Evolutionary conservation across 2,797 vertebrate species (phyloP).

Genomic region (Cephalopachus bancanus): DNA sequence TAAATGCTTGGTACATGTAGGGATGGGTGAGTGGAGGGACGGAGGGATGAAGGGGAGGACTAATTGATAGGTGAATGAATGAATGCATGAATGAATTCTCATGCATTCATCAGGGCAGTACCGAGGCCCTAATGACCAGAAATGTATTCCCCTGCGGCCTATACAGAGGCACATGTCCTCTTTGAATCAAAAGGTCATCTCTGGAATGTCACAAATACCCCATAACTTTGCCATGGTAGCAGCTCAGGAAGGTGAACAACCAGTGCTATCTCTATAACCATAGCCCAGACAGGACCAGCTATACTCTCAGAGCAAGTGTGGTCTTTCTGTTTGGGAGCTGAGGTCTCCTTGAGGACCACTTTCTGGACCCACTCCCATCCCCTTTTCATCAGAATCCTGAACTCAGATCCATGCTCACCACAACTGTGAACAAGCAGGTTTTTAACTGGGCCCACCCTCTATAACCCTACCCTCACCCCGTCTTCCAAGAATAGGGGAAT

Average conservation of each 20-base stretch:
- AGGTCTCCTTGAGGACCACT: neutral
- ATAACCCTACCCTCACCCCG: too few relatives aligned
- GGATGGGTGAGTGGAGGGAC: too few relatives aligned
- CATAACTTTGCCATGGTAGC: neutral
- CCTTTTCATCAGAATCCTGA: neutral
- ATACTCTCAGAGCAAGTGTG: neutral
- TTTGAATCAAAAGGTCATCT: neutral
- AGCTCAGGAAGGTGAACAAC: neutral
- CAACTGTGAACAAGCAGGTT: neutral
- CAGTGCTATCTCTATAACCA: neutral
- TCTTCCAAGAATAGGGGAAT: slow-evolving; percentile 37
- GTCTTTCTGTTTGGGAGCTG: neutral
- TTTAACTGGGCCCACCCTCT: neutral
- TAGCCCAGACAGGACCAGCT: neutral
- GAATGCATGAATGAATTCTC: neutral
- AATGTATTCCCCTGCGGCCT: neutral
- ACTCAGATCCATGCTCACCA: neutral
- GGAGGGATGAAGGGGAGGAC: neutral
- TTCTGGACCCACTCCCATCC: neutral
- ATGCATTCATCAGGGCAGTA: neutral
- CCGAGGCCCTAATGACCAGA: neutral
- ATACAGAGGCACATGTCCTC: neutral
- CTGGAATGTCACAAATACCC: neutral
- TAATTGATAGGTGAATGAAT: neutral
- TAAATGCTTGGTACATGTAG: neutral